These are phyloP conservation scores for Plusia festucae DNA, from an alignment of 2,888 invertebrate genomes.

Conservation along the genomic window DNA sequence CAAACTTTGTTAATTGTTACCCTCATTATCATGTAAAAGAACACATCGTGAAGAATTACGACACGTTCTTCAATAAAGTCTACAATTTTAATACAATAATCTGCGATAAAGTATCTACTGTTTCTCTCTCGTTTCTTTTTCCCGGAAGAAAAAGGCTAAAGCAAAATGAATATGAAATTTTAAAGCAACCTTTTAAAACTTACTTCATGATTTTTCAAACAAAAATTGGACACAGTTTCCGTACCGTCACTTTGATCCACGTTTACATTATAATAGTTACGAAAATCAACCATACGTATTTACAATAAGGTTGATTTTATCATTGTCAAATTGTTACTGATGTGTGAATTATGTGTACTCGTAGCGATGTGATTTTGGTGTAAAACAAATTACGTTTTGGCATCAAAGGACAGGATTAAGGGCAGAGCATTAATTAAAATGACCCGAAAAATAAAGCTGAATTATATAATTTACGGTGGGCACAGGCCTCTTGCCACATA, in stretches of 20 bases:
- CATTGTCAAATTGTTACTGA: not conserved
- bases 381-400: conserved; percentile 37
- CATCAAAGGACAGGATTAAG: conserved; percentile 42
- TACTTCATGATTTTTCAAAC: not conserved
- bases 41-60: no score
- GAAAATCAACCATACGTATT: not conserved
- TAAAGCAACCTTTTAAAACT: not conserved
- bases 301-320: not conserved
- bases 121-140: not conserved
- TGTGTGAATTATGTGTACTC: not conserved
- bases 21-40: no score
- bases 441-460: conserved; percentile 14
- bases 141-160: not conserved
- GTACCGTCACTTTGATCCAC: not conserved
- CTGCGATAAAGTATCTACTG: not conserved
- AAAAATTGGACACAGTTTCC: not conserved
- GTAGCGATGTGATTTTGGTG: conserved; percentile 18
- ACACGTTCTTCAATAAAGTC: not conserved
- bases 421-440: conserved; percentile 37
- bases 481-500: no score
- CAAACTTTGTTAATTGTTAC: no score
- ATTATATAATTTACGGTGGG: no score
- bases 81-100: not conserved
- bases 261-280: not conserved
- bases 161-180: not conserved